Evolutionary conservation across 2,797 vertebrate species (phyloP).

Genomic region (Adrianichthys oophorus): DNA sequence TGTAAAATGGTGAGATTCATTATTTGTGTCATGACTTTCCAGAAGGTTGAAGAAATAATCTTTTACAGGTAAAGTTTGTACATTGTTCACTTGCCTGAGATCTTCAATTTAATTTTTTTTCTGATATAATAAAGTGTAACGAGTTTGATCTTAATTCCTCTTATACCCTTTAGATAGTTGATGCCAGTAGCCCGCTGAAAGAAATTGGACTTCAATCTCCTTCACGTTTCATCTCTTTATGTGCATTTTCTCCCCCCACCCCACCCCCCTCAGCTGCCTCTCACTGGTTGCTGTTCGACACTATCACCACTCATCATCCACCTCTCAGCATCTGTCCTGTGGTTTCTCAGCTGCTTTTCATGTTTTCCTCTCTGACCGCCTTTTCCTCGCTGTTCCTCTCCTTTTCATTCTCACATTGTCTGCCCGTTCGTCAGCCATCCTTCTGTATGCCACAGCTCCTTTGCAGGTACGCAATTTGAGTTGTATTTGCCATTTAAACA

Average conservation of each 20-base stretch:
- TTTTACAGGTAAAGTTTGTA: not conserved
- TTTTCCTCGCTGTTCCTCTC: not conserved
- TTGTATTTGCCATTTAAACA: constrained; percentile 73
- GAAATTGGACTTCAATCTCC: constrained; percentile 15
- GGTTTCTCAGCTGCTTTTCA: constrained; percentile 35
- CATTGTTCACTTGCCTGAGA: not conserved
- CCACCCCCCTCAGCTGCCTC: constrained; percentile 13
- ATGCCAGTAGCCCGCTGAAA: constrained; percentile 2
- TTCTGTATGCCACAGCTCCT: constrained; percentile 18
- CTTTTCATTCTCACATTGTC: constrained; percentile 8
- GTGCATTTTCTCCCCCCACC: constrained; percentile 9
- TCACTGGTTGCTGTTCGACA: constrained; percentile 31
- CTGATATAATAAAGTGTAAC: not conserved
- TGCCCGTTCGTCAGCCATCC: constrained; percentile 16
- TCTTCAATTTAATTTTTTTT: not conserved
- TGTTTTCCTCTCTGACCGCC: constrained; percentile 15
- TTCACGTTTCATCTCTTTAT: constrained; percentile 21
- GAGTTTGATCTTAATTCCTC: not conserved
- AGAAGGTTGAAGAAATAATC: too few species aligned
- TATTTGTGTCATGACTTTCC: too few species aligned
- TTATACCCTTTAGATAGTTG: constrained; percentile 5
- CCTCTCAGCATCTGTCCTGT: constrained; percentile 47
- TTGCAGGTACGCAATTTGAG: constrained; percentile 24
- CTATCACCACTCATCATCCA: constrained; percentile 25
- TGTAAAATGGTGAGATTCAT: too few species aligned